Evolutionary conservation across 2,113 vertebrate species (phyloP), one percentile per base, ranked within the genome.

Genomic region (Dendrocopos noguchii): DNA sequence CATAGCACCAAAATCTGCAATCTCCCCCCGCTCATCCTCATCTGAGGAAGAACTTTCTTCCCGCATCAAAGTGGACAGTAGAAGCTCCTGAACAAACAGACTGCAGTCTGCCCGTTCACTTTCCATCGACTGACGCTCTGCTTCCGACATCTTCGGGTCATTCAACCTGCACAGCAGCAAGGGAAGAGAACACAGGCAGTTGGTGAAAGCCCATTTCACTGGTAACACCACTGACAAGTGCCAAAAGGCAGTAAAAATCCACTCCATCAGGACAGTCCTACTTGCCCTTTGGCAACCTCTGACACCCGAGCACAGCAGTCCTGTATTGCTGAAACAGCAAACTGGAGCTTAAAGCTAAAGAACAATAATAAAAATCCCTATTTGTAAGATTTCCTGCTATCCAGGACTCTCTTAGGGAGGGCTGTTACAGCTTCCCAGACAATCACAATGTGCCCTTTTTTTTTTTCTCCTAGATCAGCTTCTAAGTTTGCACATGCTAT

Each of bases 1-100:
- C 99, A 99, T 99, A 98, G 99, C 99, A 95, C 99, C 99, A 97
- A 99, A 99, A 98, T 99, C 99, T 50, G 98, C 99, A 97, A 99
- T 98, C 96, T 99, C 99, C 91, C 99, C 98, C 82, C 98, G 98
- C 39, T 99, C 99, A 31, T 99, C 99, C 98, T 99, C 99, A 65
- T 99, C 99, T 18, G 99, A 99, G 87, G 99, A 99, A 24, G 99
- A 99, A 97, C 99, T 99, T 97, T 99, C 99, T 92, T 99, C 99
- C 13, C 96, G 98, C 98, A 99, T 99, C 94, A 99, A 97, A 42
- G 99, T 99, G 88, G 99, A 99, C 97, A 99, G 96, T 59, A 99
- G 98, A 84, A 99, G 98, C 99, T 99, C 99, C 90, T 99, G 99
- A 57, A 99, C 99, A 68, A 99, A 99, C 96, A 99, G 98, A 98